Evolutionary conservation across 2,113 vertebrate species (phyloP).

Genomic region (Heterocephalus glaber): DNA sequence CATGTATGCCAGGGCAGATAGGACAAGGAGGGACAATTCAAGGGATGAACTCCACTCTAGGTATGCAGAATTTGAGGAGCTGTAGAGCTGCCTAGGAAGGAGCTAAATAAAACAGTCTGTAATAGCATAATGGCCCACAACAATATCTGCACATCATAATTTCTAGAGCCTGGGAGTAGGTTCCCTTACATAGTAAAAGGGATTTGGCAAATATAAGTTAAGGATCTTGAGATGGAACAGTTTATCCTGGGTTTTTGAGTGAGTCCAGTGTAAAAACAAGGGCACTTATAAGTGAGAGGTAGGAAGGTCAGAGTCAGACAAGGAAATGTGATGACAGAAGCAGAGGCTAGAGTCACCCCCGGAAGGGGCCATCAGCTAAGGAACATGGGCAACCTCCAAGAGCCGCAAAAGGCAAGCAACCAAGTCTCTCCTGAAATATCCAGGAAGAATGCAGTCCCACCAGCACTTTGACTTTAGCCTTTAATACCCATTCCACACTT

Average conservation of each 20-base stretch:
- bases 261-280: background rate
- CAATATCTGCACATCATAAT: fast-evolving
- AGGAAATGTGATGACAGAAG: background rate
- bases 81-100: background rate
- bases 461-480: background rate
- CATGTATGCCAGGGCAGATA: fast-evolving
- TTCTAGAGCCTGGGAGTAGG: background rate
- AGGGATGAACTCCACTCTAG: background rate
- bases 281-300: background rate
- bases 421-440: background rate
- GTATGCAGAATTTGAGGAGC: background rate
- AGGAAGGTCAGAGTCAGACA: background rate
- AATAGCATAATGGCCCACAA: background rate
- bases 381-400: background rate
- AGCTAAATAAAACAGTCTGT: background rate
- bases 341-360: background rate
- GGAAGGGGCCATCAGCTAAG: background rate
- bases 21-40: background rate
- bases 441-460: background rate
- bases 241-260: background rate
- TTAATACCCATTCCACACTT: background rate
- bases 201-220: background rate
- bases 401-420: background rate
- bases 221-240: background rate
- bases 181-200: background rate